Percentiles rank a stretch among this genome's conserved stretches.
These are phyloP conservation scores for Oegoconia quadripuncta DNA, from an alignment of 2,888 invertebrate species.

Conservation along the genomic window DNA sequence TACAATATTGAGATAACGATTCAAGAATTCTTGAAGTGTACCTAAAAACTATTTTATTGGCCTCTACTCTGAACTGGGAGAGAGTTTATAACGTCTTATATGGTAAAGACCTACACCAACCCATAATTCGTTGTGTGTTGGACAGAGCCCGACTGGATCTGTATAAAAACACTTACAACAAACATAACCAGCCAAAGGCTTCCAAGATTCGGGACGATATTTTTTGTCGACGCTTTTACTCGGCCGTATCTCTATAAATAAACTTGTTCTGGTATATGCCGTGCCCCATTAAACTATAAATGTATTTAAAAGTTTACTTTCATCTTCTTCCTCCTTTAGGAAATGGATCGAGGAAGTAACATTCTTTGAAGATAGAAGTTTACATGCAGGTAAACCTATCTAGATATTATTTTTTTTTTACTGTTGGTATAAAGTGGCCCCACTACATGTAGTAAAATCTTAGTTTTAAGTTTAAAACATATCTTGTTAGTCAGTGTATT, in stretches of 20 bases:
- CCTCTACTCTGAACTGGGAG: slow-evolving; percentile 1
- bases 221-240: slow-evolving; percentile 59
- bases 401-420: too few relatives aligned
- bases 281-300: slow-evolving; percentile 25
- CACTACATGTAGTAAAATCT: too few relatives aligned
- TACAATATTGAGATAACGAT: slow-evolving; percentile 29
- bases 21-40: not conserved
- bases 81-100: slow-evolving; percentile 19
- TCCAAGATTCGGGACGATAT: slow-evolving; percentile 57
- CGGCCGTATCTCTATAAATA: slow-evolving; percentile 54
- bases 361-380: too few relatives aligned
- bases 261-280: slow-evolving; percentile 47
- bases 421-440: too few relatives aligned
- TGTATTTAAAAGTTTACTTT: slow-evolving; percentile 30
- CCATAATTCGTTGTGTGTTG: slow-evolving; percentile 36
- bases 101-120: slow-evolving; percentile 59
- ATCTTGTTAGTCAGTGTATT: too few relatives aligned
- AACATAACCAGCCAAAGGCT: slow-evolving; percentile 53
- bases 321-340: slow-evolving; percentile 31
- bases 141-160: slow-evolving; percentile 33
- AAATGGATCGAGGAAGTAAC: too few relatives aligned
- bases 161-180: slow-evolving; percentile 45
- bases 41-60: not conserved
- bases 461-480: too few relatives aligned
- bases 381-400: too few relatives aligned